These are phyloP conservation scores for Coenobita brevimanus DNA, from an alignment of 1,140 invertebrate genomes.

Conservation along the genomic window DNA sequence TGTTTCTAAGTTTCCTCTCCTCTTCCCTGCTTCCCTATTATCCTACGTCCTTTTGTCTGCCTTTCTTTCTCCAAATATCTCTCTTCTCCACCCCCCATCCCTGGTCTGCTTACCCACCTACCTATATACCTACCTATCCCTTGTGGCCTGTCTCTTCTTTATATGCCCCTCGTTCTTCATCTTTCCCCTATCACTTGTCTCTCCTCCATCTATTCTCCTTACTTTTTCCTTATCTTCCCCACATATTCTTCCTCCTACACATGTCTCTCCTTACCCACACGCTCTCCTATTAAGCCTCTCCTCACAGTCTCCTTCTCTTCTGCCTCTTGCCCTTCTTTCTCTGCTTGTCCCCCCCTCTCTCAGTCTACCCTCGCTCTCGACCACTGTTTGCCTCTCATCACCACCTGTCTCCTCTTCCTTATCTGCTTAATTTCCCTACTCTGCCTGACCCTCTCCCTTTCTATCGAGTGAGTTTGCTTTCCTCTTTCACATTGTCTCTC, in stretches of 20 bases:
- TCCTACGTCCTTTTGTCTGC: slow-evolving; percentile 12
- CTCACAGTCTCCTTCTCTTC: not conserved
- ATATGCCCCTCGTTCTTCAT: not conserved
- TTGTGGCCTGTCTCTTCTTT: not conserved
- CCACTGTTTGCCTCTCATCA: not conserved
- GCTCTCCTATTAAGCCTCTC: no score
- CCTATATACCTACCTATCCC: no score
- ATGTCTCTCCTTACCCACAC: not conserved
- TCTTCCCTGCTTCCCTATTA: not conserved
- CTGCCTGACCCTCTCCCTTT: not conserved
- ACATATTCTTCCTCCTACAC: not conserved
- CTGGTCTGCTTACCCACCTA: not conserved
- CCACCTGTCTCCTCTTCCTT: no score
- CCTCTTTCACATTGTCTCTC: not conserved
- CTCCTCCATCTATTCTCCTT: not conserved
- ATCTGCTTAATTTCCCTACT: not conserved
- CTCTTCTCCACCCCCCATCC: no score
- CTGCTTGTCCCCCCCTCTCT: not conserved
- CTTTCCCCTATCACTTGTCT: not conserved
- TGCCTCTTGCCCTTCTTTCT: not conserved
- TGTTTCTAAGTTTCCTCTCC: not conserved
- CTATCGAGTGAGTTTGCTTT: not conserved
- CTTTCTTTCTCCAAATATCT: slow-evolving; percentile 16
- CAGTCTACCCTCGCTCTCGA: not conserved
- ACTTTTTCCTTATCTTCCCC: not conserved